Base-by-base conservation (phyloP, 2,113 vertebrate species). In the Gallinago paraguaiae region DNA sequence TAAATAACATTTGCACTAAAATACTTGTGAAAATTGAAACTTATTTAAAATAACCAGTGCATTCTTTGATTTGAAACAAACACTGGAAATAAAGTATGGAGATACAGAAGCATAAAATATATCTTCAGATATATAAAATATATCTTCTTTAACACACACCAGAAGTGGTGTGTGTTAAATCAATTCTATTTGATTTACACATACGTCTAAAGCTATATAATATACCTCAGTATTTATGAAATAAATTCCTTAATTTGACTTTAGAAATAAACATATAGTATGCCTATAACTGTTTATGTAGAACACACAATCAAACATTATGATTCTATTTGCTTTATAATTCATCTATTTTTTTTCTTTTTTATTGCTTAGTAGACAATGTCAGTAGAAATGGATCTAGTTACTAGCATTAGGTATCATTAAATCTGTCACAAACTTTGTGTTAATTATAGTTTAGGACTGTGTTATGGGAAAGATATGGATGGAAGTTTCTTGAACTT, bases 401-500 rank as follows among this genome's bases (percentile, higher is more conserved):
- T 35, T 82, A 82, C 88, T 82, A 69, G 30, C 41, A 35, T 69
- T 57, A 64, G 8, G 2, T 92, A 45, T 70, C 83, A 45, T 7
- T 78, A 88, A 86, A 92, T 69, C 20, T 82, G 22, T 57, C 43
- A 48, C 70, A 86, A 86, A 69, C 28, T 61, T 88, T 43, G 12
- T 10, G 12, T 59, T 89, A 35, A 11, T 83, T 86, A 56, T 71
- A 67, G 54, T 71, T 86, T 74, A 60, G 23, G 33, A 60, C 33
- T 64, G 5, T 75, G 46, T 63, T 95, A 22, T 57, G 61, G 30
- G n/a, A 54, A 74, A 85, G 35, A 45, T 76, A 43, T 43, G 53
- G 68, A 84, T 37, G 91, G 57, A 25, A 60, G 50, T 81, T 97
- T 94, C 60, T 91, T 95, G 92, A 94, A 69, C n/a, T 94, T 79